A percentile compares a stretch with the other conserved stretches of the same genome.
phyloP scores from a whole-genome alignment of 2,113 vertebrate genomes.

The Halichoerus grypus region DNA sequence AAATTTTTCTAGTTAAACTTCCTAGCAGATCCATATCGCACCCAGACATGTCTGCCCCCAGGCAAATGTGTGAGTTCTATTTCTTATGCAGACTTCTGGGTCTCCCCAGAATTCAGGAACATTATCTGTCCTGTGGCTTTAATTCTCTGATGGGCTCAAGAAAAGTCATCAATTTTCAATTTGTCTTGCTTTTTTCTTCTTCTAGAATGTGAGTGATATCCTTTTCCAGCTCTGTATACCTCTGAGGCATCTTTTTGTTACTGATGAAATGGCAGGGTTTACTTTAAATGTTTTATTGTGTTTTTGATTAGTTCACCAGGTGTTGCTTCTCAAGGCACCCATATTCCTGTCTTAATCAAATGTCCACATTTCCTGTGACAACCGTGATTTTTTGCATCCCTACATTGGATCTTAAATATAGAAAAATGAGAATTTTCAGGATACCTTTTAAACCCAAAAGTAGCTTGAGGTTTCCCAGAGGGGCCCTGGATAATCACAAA shows the following conservation, averaged over 20 bases:
- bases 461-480: not conserved
- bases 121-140: too few species aligned
- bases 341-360: not conserved
- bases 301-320: not conserved
- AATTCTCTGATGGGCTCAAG: not conserved
- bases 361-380: not conserved
- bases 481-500: not conserved
- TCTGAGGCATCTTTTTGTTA: not conserved
- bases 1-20: not conserved
- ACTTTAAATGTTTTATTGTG: not conserved
- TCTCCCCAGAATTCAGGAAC: not conserved
- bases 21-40: not conserved
- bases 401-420: not conserved
- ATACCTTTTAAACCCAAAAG: constrained; percentile 2
- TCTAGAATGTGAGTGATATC: not conserved
- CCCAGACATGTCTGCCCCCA: not conserved
- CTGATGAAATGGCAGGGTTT: not conserved
- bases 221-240: not conserved
- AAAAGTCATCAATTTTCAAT: not conserved
- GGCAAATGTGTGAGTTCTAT: not conserved
- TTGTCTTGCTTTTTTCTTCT: not conserved
- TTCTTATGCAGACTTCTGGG: not conserved
- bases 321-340: not conserved
- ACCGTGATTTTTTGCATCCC: not conserved
- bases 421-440: not conserved